phyloP scores from a whole-genome alignment of 2,888 invertebrate species.

The Erebia ligea region DNA sequence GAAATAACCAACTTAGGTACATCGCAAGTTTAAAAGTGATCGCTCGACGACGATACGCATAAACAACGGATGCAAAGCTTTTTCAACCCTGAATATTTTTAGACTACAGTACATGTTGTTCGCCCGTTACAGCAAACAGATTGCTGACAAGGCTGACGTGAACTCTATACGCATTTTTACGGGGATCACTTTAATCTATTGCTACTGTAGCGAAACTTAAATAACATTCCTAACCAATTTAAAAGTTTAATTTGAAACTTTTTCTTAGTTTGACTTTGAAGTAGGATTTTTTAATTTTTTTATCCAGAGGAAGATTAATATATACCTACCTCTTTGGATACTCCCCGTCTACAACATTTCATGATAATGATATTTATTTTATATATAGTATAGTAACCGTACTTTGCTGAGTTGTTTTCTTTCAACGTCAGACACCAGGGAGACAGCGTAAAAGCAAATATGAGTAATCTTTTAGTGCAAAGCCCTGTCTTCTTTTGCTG shows the following conservation, averaged over 20 bases:
- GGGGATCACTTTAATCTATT: no score
- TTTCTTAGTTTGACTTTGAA: constrained; percentile 4
- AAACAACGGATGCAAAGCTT: no score
- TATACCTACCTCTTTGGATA: not conserved
- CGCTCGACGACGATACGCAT: no score
- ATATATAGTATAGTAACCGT: no score
- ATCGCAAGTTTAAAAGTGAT: no score
- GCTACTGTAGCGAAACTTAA: not conserved
- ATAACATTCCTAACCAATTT: constrained; percentile 7
- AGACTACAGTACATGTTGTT: no score
- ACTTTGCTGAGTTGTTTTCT: constrained; percentile 16
- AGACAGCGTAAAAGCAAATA: constrained; percentile 17
- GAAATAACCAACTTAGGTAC: no score
- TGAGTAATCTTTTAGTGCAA: constrained; percentile 26
- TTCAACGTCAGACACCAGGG: constrained; percentile 14
- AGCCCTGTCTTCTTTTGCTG: constrained; percentile 8
- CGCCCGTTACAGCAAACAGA: no score
- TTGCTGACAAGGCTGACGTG: no score
- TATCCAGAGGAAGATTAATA: not conserved
- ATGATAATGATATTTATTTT: no score
- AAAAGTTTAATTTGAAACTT: constrained; percentile 16
- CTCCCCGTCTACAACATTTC: not conserved
- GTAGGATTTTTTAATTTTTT: constrained; percentile 14
- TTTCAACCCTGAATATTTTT: no score
- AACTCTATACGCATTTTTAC: no score